These are phyloP conservation scores for Meteorus sp. DNA, from an alignment of 1,140 invertebrate genomes.

Conservation along the genomic window DNA sequence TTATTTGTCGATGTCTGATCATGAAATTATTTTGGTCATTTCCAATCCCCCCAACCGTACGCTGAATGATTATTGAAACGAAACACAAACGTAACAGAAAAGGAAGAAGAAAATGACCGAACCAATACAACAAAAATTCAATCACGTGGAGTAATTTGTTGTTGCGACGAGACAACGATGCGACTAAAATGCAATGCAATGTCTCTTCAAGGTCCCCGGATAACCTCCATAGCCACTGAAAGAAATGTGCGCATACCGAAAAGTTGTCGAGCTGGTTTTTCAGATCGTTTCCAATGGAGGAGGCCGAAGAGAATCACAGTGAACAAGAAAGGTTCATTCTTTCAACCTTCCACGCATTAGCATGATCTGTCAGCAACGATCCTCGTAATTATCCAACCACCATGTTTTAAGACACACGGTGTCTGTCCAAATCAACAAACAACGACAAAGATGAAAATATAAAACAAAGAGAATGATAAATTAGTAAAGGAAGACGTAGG, in stretches of 20 bases:
- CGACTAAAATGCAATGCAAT: neutral
- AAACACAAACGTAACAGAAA: too few relatives aligned
- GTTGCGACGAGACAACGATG: too few relatives aligned
- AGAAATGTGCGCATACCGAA: conserved; percentile 21
- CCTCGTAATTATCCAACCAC: conserved; percentile 19
- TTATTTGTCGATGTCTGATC: too few relatives aligned
- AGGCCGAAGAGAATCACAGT: too few relatives aligned
- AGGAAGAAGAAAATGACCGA: too few relatives aligned
- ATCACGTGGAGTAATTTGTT: too few relatives aligned
- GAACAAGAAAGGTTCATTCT: too few relatives aligned
- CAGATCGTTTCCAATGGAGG: too few relatives aligned
- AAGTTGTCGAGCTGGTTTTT: conserved; percentile 43
- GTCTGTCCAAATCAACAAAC: neutral
- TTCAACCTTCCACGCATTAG: conserved; percentile 23
- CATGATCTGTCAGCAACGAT: conserved; percentile 22
- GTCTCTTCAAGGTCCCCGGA: conserved; percentile 14
- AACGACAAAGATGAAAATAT: neutral
- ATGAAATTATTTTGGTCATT: too few relatives aligned
- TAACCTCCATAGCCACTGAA: conserved; percentile 1
- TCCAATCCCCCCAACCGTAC: too few relatives aligned
- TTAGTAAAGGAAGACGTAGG: neutral
- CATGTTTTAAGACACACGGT: neutral
- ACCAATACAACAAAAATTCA: too few relatives aligned
- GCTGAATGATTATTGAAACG: too few relatives aligned
- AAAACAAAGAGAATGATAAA: neutral